phyloP scores from a whole-genome alignment of 2,113 vertebrate species.

The Entomyzon cyanotis region DNA sequence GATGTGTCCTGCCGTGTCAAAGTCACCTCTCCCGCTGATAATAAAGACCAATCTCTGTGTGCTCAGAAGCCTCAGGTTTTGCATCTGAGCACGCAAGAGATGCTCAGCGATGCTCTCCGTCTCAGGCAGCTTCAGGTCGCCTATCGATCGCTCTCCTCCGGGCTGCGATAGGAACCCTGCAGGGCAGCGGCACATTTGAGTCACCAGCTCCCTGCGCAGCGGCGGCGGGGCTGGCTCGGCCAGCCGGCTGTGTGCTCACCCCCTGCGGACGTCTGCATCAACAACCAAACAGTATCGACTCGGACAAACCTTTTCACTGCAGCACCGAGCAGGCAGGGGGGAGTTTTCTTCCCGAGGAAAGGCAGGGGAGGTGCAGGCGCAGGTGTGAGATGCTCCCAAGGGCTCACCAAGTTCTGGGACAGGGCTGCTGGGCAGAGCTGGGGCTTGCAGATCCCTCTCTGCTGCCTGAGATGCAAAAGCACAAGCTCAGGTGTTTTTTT shows the following conservation, averaged over 20 bases:
- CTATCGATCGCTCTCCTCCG: not conserved
- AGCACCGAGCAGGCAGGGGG: not conserved
- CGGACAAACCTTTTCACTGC: not conserved
- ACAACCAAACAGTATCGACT: not conserved
- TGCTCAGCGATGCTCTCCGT: not conserved
- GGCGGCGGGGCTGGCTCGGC: not conserved
- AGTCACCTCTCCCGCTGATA: not conserved
- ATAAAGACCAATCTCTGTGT: not conserved
- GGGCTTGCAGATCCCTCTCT: not conserved
- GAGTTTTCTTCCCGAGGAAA: not conserved
- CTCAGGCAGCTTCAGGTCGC: not conserved
- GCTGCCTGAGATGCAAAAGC: not conserved
- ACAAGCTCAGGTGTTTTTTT: not conserved
- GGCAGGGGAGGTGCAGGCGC: not conserved
- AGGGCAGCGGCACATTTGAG: not conserved
- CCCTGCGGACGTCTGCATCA: constrained; percentile 32
- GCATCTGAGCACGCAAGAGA: not conserved
- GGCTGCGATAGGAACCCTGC: not conserved
- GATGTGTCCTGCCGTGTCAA: not conserved
- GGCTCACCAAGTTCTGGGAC: not conserved
- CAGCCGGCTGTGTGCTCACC: not conserved
- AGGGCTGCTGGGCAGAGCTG: not conserved
- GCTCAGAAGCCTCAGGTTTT: not conserved
- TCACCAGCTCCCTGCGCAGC: not conserved
- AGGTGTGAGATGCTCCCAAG: not conserved